These are phyloP conservation scores for Wiebesia pumilae DNA, from an alignment of 1,140 invertebrate species.

Conservation along the genomic window DNA sequence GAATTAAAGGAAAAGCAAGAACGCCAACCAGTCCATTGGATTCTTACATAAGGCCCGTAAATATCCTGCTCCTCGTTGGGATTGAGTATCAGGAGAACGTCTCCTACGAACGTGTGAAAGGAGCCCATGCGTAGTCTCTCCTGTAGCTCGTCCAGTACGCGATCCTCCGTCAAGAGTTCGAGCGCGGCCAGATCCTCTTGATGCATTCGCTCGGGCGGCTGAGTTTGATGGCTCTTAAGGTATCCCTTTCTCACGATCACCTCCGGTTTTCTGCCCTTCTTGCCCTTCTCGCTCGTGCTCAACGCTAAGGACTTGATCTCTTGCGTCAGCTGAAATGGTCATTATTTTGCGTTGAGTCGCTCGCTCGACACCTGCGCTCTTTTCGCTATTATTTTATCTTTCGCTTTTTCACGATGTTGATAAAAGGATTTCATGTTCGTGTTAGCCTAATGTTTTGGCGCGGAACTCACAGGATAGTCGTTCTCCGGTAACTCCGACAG, in stretches of 20 bases:
- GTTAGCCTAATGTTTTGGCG: neutral
- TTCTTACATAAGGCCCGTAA: constrained; percentile 80
- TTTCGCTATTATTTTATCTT: neutral
- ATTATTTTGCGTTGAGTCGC: neutral
- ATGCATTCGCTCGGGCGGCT: constrained; percentile 81
- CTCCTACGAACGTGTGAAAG: constrained; percentile 92
- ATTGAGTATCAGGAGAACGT: constrained; percentile 91
- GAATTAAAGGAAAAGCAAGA: neutral
- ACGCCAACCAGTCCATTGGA: no score
- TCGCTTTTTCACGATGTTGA: no score
- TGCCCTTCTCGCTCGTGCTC: constrained; percentile 71
- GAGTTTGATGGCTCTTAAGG: constrained; percentile 72
- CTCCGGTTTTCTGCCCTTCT: constrained; percentile 74
- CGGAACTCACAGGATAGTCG: constrained; percentile 81
- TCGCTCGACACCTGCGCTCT: neutral
- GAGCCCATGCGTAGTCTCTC: constrained; percentile 82
- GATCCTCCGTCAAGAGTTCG: constrained; percentile 86
- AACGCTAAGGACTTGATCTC: constrained; percentile 79
- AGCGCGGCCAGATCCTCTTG: constrained; percentile 91
- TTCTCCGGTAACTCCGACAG: constrained; percentile 83
- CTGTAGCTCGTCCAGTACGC: constrained; percentile 84
- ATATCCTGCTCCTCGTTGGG: constrained; percentile 84
- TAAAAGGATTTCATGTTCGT: no score
- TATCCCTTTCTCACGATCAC: constrained; percentile 81
- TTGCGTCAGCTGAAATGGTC: constrained; percentile 71